Percentiles rank a stretch among this genome's conserved stretches.
Evolutionary conservation across 2,888 invertebrate genomes (phyloP).

Genomic region (Hirtodrosophila alboralis): DNA sequence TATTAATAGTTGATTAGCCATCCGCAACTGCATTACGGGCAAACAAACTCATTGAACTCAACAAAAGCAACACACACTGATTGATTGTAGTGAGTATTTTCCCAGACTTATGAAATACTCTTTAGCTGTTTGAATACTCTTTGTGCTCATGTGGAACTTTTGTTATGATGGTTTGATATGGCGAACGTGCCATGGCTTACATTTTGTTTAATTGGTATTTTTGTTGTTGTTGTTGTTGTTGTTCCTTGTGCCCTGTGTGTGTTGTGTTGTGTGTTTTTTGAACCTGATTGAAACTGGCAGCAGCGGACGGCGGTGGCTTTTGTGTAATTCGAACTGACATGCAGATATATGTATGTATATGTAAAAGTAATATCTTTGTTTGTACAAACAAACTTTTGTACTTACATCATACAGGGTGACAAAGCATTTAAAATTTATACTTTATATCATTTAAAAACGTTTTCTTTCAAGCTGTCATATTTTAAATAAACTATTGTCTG

Average conservation of each 20-base stretch:
- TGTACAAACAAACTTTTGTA: not conserved
- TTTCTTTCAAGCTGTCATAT: not conserved
- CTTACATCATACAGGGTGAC: slow-evolving; percentile 22
- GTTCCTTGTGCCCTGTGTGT: slow-evolving; percentile 33
- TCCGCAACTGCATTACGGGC: slow-evolving; percentile 13
- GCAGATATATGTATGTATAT: slow-evolving; percentile 24
- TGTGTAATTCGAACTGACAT: slow-evolving; percentile 62
- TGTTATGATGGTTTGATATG: slow-evolving; percentile 42
- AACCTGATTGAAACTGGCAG: slow-evolving; percentile 58
- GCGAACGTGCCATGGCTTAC: slow-evolving; percentile 57
- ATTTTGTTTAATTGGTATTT: slow-evolving; percentile 58
- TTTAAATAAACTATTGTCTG: no score
- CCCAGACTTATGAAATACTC: slow-evolving; percentile 7
- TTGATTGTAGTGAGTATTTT: slow-evolving; percentile 17
- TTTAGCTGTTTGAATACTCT: slow-evolving; percentile 1
- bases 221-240: slow-evolving; percentile 7
- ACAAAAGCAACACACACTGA: slow-evolving; percentile 9
- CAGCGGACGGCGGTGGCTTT: slow-evolving; percentile 38
- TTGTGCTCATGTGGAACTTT: slow-evolving; percentile 30
- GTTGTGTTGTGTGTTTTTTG: slow-evolving; percentile 26
- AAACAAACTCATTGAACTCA: no score
- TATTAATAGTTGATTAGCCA: slow-evolving; percentile 52
- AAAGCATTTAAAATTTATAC: not conserved
- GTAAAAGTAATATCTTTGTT: slow-evolving; percentile 6
- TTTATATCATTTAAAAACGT: not conserved